Conservation (phyloP, 2,888 invertebrate species). For the Campoletis raptor region DNA sequence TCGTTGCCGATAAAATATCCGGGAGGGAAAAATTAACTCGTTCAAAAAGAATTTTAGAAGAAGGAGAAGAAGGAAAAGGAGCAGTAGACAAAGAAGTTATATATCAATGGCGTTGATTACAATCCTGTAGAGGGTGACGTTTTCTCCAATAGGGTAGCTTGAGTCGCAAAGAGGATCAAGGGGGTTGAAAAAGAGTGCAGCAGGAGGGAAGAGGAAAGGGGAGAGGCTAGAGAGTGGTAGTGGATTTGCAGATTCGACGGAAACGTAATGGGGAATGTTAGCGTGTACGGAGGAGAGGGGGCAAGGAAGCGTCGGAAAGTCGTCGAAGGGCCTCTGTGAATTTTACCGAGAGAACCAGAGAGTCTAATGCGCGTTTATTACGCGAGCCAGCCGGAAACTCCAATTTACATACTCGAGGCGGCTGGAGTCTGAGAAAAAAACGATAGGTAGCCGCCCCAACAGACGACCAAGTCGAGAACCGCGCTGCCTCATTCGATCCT, state of each 20-base stretch:
- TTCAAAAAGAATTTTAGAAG: conserved; percentile 1
- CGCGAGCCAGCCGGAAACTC: conserved; percentile 73
- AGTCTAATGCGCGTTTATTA: conserved; percentile 74
- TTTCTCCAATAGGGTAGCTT: conserved; percentile 48
- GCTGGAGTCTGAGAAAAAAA: conserved; percentile 53
- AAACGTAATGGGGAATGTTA: conserved; percentile 28
- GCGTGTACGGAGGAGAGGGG: conserved; percentile 17
- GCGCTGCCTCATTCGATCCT: conserved; percentile 52
- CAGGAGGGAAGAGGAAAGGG: conserved; percentile 6
- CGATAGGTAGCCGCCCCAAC: conserved; percentile 46
- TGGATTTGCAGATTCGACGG: conserved; percentile 42
- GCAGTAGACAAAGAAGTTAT: conserved; percentile 48
- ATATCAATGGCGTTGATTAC: conserved; percentile 72
- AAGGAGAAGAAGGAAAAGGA: conserved; percentile 5
- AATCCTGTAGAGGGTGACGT: conserved; percentile 63
- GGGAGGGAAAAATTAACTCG: background rate
- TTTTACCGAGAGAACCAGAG: conserved; percentile 62
- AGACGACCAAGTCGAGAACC: conserved; percentile 42
- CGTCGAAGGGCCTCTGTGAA: conserved; percentile 67
- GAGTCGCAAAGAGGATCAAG: conserved; percentile 36
- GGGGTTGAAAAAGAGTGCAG: conserved; percentile 14
- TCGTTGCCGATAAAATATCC: background rate
- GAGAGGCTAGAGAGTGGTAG: conserved; percentile 20
- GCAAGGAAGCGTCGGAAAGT: conserved; percentile 64
- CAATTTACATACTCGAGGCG: conserved; percentile 71